These are phyloP conservation scores for Nannoperca australis DNA, from an alignment of 2,797 vertebrate genomes.

Conservation along the genomic window DNA sequence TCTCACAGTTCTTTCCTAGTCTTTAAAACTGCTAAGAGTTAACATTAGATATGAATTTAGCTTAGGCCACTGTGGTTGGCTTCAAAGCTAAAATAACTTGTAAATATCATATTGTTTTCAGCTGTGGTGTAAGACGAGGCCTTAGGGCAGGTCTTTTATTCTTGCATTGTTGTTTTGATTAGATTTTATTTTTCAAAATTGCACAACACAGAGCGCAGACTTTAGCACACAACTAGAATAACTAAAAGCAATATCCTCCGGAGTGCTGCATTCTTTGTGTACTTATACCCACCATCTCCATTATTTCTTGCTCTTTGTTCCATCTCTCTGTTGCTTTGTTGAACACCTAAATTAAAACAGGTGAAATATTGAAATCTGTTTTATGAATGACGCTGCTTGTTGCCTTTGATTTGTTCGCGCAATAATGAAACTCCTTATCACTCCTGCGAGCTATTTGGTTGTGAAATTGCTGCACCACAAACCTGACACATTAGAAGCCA, in stretches of 20 bases:
- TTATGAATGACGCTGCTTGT: conserved; percentile 81
- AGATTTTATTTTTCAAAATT: conserved; percentile 82
- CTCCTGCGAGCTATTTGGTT: conserved; percentile 82
- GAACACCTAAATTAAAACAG: conserved; percentile 83
- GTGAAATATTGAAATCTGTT: conserved; percentile 84
- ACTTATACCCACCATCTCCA: conserved; percentile 70
- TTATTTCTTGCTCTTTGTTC: conserved; percentile 75
- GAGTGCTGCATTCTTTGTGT: conserved; percentile 74
- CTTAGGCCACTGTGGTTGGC: conserved; percentile 50
- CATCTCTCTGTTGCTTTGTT: conserved; percentile 74
- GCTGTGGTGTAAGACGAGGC: conserved; percentile 62
- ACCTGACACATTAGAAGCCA: conserved; percentile 79
- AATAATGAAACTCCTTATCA: conserved; percentile 85
- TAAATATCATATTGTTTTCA: conserved; percentile 65
- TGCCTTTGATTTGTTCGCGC: conserved; percentile 84
- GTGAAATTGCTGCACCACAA: conserved; percentile 81
- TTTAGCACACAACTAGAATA: conserved; percentile 71
- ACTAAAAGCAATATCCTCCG: conserved; percentile 79
- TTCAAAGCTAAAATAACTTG: conserved; percentile 68
- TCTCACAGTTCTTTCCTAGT: conserved; percentile 53
- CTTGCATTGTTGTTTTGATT: conserved; percentile 82
- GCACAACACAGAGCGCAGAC: conserved; percentile 69
- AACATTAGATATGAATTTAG: conserved; percentile 71
- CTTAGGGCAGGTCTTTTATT: conserved; percentile 69
- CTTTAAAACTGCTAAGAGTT: conserved; percentile 60